Evolutionary conservation across 2,888 invertebrate species (phyloP).

Genomic region (Leptopterna dolabrata): DNA sequence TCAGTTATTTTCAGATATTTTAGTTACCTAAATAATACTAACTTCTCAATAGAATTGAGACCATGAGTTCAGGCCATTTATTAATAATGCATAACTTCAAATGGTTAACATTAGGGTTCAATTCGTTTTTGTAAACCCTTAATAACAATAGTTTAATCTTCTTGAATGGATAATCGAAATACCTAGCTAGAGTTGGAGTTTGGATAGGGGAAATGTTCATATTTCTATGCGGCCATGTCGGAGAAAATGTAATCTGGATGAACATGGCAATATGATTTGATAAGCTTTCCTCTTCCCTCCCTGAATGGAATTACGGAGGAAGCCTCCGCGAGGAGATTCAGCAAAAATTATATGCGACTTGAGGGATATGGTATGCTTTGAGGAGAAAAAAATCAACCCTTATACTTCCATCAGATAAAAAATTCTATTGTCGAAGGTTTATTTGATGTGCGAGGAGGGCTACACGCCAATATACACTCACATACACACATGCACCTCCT

Average conservation of each 20-base stretch:
- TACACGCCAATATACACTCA: not conserved
- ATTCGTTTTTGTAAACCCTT: no score
- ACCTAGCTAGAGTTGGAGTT: no score
- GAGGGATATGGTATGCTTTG: not conserved
- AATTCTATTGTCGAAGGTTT: slow-evolving; percentile 53
- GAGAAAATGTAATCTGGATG: not conserved
- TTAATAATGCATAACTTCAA: no score
- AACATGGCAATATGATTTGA: not conserved
- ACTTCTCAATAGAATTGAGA: no score
- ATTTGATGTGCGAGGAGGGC: slow-evolving; percentile 38
- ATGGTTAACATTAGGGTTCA: no score
- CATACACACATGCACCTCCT: not conserved
- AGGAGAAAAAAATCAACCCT: slow-evolving; percentile 5
- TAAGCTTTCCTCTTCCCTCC: not conserved
- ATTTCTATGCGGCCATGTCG: no score
- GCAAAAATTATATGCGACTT: slow-evolving; percentile 36
- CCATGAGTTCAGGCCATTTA: no score
- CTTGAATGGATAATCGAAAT: no score
- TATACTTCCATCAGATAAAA: slow-evolving; percentile 33
- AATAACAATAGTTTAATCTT: no score
- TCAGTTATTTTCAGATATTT: no score
- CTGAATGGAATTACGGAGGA: not conserved
- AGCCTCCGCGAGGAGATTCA: not conserved
- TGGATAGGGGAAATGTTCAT: no score
- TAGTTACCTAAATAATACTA: no score